Evolutionary conservation across 1,140 invertebrate genomes (phyloP), one percentile per base, ranked within the genome.

Genomic region (Leptinotarsa defecta): DNA sequence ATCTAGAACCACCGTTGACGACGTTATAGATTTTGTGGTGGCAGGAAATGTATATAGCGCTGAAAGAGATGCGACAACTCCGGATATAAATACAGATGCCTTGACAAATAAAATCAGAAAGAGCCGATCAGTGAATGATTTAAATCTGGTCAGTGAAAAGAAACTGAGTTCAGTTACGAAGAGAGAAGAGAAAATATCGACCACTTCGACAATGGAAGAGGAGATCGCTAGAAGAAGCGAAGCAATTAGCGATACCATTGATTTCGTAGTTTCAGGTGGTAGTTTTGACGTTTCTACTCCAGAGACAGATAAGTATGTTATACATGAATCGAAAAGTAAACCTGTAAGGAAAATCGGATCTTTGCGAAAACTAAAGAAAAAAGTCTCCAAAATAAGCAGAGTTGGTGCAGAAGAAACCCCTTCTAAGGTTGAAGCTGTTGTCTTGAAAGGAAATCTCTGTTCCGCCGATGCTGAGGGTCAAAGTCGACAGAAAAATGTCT

Each of bases 21-120:
- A 80, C 24, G 76, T 76, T 19, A 81, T 81, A 20, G 80, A 81
- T 57, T 76, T 34, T 73, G 80, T 81, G 22, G 76, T 80, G 15
- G 52, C 17, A 76, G 63, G 48, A 57, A 57, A 17, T n/a, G 43
- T 20, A 22, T 52, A 4, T 27, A 13, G 3, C 24, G 34, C 5
- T 34, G n/a, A 22, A 57, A 52, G 17, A 74, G 27, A 19, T 6
- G 24, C 62, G 27, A 68, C 11, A 19, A 24, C 24, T 64, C 19
- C 48, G n/a, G 24, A 73, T 62, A 68, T 11, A 68, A 4, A 19
- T n/a, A 73, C 43, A 65, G 68, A 65, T 63, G 61, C 61, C 22
- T 63, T 8, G 22, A 22, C 19, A 68, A 22, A 68, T n/a, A 22
- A 68, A 22, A 22, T 19, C 11, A 68, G 67, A 63, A 63, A 63